These are phyloP conservation scores for Gnathonemus longibarbis DNA, from an alignment of 2,113 vertebrate species.

Conservation along the genomic window DNA sequence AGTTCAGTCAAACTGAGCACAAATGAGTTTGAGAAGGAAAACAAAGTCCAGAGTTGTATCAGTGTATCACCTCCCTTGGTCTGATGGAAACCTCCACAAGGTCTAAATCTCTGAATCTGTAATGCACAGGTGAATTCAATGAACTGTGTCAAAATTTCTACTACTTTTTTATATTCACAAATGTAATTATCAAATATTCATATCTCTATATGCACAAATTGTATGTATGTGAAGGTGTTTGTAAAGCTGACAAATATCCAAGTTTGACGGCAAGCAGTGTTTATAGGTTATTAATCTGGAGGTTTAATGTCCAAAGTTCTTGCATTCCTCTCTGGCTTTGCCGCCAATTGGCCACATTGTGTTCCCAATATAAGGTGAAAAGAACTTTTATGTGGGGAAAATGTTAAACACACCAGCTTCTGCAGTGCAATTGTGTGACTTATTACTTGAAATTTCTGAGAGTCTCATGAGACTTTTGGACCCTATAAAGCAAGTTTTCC, in stretches of 20 bases:
- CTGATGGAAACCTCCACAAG: not conserved
- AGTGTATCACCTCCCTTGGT: not conserved
- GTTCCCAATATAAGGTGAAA: not conserved
- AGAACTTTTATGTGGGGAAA: not conserved
- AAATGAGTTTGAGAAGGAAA: not conserved
- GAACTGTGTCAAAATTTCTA: not conserved
- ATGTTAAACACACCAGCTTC: not conserved
- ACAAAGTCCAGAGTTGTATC: not conserved
- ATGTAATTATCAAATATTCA: not conserved
- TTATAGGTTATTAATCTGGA: not conserved
- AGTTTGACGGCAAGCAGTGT: not conserved
- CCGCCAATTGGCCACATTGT: not conserved
- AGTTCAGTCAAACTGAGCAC: not conserved
- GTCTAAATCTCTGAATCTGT: not conserved
- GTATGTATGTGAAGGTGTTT: not conserved
- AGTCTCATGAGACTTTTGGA: not conserved
- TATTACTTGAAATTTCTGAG: not conserved
- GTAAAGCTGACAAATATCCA: not conserved
- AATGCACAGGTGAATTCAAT: not conserved
- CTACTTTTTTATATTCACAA: not conserved
- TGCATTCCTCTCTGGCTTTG: not conserved
- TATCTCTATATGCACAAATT: not conserved
- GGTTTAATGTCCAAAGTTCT: not conserved
- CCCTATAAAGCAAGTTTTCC: not conserved
- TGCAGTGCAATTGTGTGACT: not conserved